phyloP scores from a whole-genome alignment of 2,797 vertebrate genomes.

The Helostoma temminkii region DNA sequence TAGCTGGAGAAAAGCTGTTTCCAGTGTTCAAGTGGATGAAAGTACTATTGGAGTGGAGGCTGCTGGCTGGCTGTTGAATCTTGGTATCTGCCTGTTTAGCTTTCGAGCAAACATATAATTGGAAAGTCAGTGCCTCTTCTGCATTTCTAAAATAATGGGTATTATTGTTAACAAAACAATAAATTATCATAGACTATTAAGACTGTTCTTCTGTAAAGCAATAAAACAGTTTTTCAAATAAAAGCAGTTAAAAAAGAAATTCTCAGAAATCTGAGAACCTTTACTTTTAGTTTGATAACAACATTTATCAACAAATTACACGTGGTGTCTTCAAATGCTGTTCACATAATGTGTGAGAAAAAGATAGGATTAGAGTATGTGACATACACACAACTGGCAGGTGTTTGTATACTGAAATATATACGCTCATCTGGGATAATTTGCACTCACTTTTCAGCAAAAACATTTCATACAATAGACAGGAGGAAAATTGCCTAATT shows the following conservation, averaged over 20 bases:
- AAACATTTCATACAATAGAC: too few relatives aligned
- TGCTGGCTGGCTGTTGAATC: conserved; percentile 76
- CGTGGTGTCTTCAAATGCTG: too few relatives aligned
- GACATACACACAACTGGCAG: too few relatives aligned
- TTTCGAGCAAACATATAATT: conserved; percentile 71
- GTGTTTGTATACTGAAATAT: too few relatives aligned
- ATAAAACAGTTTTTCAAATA: conserved; percentile 10
- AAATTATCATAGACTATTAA: conserved; percentile 44
- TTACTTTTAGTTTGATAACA: too few relatives aligned
- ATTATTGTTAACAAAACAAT: conserved; percentile 63
- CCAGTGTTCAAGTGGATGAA: conserved; percentile 77
- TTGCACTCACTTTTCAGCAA: too few relatives aligned
- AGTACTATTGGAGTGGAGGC: conserved; percentile 78
- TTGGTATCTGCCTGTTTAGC: conserved; percentile 68
- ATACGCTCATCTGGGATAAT: too few relatives aligned
- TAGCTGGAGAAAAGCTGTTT: conserved; percentile 80
- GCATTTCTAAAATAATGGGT: conserved; percentile 66
- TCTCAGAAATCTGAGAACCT: not conserved
- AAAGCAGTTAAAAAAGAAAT: conserved; percentile 24
- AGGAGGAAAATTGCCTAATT: too few relatives aligned
- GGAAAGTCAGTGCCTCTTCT: conserved; percentile 73
- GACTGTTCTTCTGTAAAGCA: not conserved
- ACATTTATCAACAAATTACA: too few relatives aligned
- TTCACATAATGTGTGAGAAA: too few relatives aligned
- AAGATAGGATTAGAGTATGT: too few relatives aligned